Percentiles rank a stretch among this genome's conserved stretches.
Conservation (phyloP, 2,888 invertebrate species). For the Pristionchus exspectatus region DNA sequence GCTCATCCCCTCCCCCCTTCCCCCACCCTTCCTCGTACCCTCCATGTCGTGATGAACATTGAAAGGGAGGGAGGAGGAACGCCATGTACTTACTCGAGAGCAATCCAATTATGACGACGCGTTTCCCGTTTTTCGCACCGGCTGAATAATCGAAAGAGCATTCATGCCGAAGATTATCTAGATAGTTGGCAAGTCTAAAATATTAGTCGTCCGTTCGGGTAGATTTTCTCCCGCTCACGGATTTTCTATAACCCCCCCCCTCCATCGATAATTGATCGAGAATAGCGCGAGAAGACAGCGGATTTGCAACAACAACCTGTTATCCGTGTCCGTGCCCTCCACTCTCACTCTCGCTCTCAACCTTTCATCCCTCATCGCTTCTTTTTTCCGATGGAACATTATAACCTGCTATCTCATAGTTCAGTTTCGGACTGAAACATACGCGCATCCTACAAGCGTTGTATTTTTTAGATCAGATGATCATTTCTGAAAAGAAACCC, state of each 20-base stretch:
- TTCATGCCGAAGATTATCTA: no score
- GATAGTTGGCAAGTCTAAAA: no score
- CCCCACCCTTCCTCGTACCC: no score
- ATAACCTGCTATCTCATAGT: no score
- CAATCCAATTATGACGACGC: background rate
- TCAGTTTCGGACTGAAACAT: no score
- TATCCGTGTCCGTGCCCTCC: background rate
- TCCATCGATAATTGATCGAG: constrained; percentile 19
- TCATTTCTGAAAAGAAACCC: no score
- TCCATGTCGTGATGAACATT: no score
- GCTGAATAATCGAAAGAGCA: background rate
- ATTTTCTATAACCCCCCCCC: background rate
- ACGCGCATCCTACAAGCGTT: no score
- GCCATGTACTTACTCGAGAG: no score
- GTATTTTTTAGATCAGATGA: no score
- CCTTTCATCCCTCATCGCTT: background rate
- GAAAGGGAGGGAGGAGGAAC: no score
- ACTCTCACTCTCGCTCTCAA: background rate
- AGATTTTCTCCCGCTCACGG: background rate
- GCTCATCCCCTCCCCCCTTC: no score
- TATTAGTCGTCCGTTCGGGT: background rate
- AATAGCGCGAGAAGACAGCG: constrained; percentile 8
- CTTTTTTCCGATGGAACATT: background rate
- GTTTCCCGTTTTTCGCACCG: background rate
- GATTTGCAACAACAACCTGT: constrained; percentile 40